Conservation (phyloP, 2,113 vertebrate genomes). For the Ovibos moschatus region DNA sequence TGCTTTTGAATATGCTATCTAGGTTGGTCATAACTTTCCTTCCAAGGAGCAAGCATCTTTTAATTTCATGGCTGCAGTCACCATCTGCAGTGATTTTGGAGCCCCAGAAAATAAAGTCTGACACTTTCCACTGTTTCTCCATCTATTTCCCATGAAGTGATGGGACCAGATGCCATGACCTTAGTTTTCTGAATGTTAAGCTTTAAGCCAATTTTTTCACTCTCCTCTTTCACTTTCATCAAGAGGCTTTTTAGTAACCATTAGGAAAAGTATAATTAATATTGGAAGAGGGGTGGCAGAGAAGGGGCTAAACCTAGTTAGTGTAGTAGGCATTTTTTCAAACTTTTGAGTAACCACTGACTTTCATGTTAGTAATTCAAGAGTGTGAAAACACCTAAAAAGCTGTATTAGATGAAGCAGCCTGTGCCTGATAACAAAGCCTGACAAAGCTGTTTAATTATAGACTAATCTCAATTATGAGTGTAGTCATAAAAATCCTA, state of each 20-base stretch:
- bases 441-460: neutral
- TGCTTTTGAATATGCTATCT: too few species aligned
- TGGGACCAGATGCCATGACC: too few species aligned
- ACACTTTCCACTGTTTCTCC: too few species aligned
- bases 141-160: too few species aligned
- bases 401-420: neutral
- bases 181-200: too few species aligned
- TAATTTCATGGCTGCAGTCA: too few species aligned
- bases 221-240: too few species aligned
- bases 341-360: neutral
- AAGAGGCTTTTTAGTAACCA: neutral
- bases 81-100: too few species aligned
- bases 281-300: neutral
- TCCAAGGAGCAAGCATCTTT: too few species aligned
- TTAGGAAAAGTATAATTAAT: neutral
- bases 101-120: too few species aligned
- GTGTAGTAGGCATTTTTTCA: neutral
- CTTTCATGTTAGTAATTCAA: neutral
- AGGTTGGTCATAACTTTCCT: too few species aligned
- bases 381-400: neutral
- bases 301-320: neutral
- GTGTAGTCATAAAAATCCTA: neutral
- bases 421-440: neutral
- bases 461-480: neutral
- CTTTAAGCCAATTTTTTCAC: too few species aligned